These are phyloP conservation scores for Phylloscopus collybita DNA, from an alignment of 2,797 vertebrate species.

Conservation along the genomic window DNA sequence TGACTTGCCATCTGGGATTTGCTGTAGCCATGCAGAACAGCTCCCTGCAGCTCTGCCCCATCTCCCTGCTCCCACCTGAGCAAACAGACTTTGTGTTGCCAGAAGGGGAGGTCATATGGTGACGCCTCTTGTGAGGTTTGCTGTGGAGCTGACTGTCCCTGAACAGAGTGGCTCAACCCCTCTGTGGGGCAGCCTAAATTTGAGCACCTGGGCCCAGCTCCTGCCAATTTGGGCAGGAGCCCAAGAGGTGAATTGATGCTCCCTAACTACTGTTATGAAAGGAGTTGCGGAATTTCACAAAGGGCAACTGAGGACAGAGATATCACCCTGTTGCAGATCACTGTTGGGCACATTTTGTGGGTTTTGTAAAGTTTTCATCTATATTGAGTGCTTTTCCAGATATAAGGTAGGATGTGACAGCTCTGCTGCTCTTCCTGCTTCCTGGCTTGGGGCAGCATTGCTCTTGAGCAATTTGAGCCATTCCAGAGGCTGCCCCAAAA, in stretches of 20 bases:
- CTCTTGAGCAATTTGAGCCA: background rate
- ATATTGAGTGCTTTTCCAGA: background rate
- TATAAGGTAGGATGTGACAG: background rate
- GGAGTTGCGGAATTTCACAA: background rate
- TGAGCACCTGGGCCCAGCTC: background rate
- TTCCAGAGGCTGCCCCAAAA: background rate
- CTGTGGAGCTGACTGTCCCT: background rate
- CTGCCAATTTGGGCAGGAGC: background rate
- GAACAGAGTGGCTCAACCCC: background rate
- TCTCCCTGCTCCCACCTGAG: background rate
- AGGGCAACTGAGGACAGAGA: background rate
- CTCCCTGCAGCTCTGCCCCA: background rate
- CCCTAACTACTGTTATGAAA: background rate
- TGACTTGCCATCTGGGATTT: background rate
- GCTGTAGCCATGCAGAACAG: background rate
- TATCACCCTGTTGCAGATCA: background rate
- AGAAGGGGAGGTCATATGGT: background rate
- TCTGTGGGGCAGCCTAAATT: background rate
- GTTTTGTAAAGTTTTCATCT: background rate
- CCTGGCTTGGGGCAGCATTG: background rate
- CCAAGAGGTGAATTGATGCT: background rate
- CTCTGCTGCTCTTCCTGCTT: background rate
- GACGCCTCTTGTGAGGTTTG: accelerated
- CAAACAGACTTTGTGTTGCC: background rate
- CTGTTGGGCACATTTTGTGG: background rate